phyloP scores from a whole-genome alignment of 1,140 invertebrate genomes.

The Ceratitis capitata region DNA sequence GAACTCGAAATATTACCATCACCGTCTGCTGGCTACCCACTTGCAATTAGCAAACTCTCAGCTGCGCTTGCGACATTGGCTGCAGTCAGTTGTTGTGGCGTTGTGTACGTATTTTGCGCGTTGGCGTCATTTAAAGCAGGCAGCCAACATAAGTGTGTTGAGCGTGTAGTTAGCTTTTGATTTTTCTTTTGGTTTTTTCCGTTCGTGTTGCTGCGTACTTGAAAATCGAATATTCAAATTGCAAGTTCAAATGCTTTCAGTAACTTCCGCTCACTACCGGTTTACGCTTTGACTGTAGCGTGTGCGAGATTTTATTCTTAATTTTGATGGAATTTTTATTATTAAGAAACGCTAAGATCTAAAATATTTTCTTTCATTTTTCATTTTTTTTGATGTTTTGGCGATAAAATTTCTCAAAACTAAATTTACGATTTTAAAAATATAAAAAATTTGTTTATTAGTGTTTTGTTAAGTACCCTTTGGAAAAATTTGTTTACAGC shows the following conservation, averaged over 20 bases:
- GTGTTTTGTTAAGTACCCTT: too few relatives aligned
- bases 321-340: too few relatives aligned
- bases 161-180: not conserved
- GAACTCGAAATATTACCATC: not conserved
- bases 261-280: slow-evolving; percentile 8
- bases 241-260: slow-evolving; percentile 17
- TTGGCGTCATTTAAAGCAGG: not conserved
- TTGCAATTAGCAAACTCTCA: not conserved
- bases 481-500: too few relatives aligned
- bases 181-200: not conserved
- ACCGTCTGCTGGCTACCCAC: not conserved
- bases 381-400: too few relatives aligned
- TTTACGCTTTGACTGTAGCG: not conserved
- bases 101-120: not conserved
- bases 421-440: too few relatives aligned
- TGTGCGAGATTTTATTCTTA: not conserved
- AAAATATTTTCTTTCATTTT: too few relatives aligned
- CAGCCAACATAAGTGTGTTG: not conserved
- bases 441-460: too few relatives aligned
- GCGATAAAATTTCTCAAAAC: too few relatives aligned
- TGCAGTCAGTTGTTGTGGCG: too few relatives aligned
- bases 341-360: too few relatives aligned
- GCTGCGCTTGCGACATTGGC: not conserved
- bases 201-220: not conserved
- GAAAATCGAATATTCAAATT: slow-evolving; percentile 28